phyloP scores from a whole-genome alignment of 2,797 vertebrate genomes.

The Cephalopachus bancanus region DNA sequence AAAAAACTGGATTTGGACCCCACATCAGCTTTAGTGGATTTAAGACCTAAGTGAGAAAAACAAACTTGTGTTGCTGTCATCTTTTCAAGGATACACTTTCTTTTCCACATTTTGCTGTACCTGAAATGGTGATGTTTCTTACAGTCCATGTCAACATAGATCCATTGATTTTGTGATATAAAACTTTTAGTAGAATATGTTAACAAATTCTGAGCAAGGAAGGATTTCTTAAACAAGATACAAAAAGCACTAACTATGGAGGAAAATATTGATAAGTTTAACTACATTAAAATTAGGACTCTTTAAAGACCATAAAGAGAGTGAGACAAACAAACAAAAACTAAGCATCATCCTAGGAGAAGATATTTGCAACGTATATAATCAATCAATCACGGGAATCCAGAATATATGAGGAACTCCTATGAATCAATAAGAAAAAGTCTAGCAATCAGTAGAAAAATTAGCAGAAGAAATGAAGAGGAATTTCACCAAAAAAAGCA shows the following conservation, averaged over 20 bases:
- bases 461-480: slow-evolving; percentile 2
- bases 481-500: slow-evolving; percentile 12
- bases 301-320: not conserved
- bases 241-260: not conserved
- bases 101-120: slow-evolving; percentile 6
- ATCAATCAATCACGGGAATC: slow-evolving; percentile 1
- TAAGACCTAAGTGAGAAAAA: slow-evolving; percentile 34
- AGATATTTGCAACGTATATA: not conserved
- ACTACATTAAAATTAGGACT: not conserved
- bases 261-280: slow-evolving; percentile 1
- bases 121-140: slow-evolving; percentile 32
- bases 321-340: not conserved
- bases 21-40: not conserved
- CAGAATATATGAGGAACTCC: not conserved
- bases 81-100: not conserved
- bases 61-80: not conserved
- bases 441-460: slow-evolving; percentile 21
- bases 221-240: not conserved
- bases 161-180: not conserved
- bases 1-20: not conserved
- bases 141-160: not conserved
- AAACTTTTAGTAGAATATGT: not conserved
- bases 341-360: not conserved
- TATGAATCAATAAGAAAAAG: not conserved
- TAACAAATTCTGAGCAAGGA: not conserved